Conservation (phyloP, 2,113 vertebrate species). For the Strix uralensis region DNA sequence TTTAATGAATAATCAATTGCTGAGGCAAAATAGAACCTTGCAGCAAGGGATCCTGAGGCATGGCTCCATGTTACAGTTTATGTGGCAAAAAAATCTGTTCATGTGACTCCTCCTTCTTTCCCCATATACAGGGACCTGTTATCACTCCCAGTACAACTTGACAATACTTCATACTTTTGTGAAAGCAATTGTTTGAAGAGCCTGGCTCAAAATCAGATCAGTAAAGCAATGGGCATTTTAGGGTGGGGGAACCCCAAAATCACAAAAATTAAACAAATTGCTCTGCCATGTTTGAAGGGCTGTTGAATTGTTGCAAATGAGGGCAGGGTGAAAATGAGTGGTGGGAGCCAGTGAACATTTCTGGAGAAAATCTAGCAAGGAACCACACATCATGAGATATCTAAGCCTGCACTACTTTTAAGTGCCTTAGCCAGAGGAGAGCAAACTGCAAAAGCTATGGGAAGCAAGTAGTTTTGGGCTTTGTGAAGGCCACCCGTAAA, state of each 20-base stretch:
- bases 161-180: not conserved
- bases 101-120: not conserved
- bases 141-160: not conserved
- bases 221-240: not conserved
- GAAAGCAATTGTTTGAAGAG: not conserved
- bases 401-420: not conserved
- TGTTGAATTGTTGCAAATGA: not conserved
- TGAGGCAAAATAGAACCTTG: not conserved
- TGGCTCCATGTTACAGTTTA: not conserved
- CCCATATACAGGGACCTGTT: not conserved
- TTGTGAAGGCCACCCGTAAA: not conserved
- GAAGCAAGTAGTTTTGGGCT: not conserved
- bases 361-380: not conserved
- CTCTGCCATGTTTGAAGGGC: not conserved
- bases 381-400: not conserved
- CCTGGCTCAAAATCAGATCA: not conserved
- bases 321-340: not conserved
- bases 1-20: conserved; percentile 6
- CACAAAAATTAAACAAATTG: not conserved
- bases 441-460: not conserved
- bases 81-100: not conserved
- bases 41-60: not conserved
- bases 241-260: not conserved
- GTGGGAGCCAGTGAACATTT: not conserved
- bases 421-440: not conserved